These are phyloP conservation scores for Hoplostethus atlanticus DNA, from an alignment of 2,797 vertebrate genomes.

Conservation along the genomic window DNA sequence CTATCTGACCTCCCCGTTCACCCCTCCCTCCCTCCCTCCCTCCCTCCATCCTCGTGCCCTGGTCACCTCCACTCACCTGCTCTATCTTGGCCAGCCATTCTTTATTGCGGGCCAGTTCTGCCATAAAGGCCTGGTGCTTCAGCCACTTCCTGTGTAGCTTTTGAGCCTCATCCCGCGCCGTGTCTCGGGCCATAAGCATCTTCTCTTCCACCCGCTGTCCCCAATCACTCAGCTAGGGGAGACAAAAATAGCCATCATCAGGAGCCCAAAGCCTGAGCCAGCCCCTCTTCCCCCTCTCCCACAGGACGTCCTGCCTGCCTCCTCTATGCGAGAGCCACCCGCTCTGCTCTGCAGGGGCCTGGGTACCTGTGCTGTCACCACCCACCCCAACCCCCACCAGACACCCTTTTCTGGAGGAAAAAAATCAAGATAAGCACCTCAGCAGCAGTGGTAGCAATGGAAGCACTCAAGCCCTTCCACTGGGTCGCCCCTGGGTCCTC, in stretches of 20 bases:
- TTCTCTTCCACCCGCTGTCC: constrained; percentile 87
- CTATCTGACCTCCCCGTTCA: constrained; percentile 56
- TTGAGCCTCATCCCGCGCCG: constrained; percentile 94
- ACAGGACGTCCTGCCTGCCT: constrained; percentile 83
- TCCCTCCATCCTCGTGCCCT: constrained; percentile 32
- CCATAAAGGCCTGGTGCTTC: constrained; percentile 97
- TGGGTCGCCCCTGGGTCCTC: constrained; percentile 84
- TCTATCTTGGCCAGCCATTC: constrained; percentile 96
- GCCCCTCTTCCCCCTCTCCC: constrained; percentile 74
- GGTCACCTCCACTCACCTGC: constrained; percentile 86
- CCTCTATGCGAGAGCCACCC: constrained; percentile 69
- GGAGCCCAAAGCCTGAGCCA: constrained; percentile 76
- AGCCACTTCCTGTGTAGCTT: constrained; percentile 98
- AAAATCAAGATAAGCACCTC: constrained; percentile 85
- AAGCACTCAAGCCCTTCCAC: constrained; percentile 81
- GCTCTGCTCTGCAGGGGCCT: constrained; percentile 78
- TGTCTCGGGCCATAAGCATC: constrained; percentile 96
- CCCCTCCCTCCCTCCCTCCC: constrained; percentile 16
- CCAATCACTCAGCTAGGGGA: constrained; percentile 84
- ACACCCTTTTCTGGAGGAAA: constrained; percentile 76
- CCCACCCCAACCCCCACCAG: constrained; percentile 78
- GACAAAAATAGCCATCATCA: constrained; percentile 86
- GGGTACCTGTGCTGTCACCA: constrained; percentile 79
- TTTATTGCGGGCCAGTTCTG: constrained; percentile 94
- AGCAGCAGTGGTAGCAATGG: constrained; percentile 82